Evolutionary conservation across 2,113 vertebrate genomes (phyloP).

Genomic region (Psittacula cyanocephala): DNA sequence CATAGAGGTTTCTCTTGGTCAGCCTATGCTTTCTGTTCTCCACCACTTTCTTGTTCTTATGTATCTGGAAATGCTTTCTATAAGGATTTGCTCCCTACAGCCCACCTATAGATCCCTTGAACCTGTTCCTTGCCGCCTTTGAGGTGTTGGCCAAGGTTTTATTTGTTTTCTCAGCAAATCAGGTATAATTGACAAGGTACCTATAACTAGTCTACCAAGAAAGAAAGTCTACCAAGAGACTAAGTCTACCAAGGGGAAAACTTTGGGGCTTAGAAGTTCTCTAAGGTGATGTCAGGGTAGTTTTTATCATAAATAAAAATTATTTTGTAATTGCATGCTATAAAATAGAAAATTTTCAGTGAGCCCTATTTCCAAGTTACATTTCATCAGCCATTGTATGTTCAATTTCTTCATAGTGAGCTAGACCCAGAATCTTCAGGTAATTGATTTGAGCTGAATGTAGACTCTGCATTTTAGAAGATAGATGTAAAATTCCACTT

Average conservation of each 20-base stretch:
- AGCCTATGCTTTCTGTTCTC: not conserved
- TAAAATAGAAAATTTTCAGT: slow-evolving; percentile 10
- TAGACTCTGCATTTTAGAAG: not conserved
- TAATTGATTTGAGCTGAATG: not conserved
- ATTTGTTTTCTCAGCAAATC: not conserved
- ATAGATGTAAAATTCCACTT: not conserved
- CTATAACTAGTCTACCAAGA: not conserved
- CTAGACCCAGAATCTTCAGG: not conserved
- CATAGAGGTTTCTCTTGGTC: not conserved
- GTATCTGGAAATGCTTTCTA: not conserved
- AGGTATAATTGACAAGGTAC: not conserved
- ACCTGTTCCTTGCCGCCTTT: not conserved
- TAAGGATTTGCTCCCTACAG: not conserved
- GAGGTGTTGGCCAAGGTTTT: not conserved
- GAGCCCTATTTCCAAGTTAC: not conserved
- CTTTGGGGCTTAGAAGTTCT: not conserved
- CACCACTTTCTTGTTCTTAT: not conserved
- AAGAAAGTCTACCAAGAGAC: not conserved
- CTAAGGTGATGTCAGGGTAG: not conserved
- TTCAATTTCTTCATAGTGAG: not conserved
- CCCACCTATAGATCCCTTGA: not conserved
- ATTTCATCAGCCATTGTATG: not conserved
- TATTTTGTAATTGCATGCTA: not conserved
- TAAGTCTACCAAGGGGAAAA: not conserved
- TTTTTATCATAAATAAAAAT: slow-evolving; percentile 1